phyloP scores from a whole-genome alignment of 2,113 vertebrate genomes.

The Chaenogobius annularis region DNA sequence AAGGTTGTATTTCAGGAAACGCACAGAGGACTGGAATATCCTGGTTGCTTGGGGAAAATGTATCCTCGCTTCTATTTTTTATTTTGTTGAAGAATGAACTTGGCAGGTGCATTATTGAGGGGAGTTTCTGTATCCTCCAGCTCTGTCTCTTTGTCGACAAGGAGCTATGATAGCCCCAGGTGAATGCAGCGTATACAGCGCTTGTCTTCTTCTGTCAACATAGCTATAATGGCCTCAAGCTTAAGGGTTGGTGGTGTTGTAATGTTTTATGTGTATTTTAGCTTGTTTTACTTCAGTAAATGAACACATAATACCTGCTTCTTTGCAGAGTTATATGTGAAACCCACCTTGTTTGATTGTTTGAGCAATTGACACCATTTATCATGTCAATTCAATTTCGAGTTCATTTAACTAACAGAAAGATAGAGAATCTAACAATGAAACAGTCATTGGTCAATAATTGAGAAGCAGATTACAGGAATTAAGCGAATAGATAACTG shows the following conservation, averaged over 20 bases:
- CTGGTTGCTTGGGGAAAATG: conserved; percentile 44
- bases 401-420: too few relatives aligned
- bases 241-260: background rate
- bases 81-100: conserved; percentile 44
- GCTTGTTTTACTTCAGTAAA: too few relatives aligned
- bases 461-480: too few relatives aligned
- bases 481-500: too few relatives aligned
- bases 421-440: too few relatives aligned
- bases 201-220: conserved; percentile 28
- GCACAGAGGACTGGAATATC: conserved; percentile 47
- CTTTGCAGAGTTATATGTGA: too few relatives aligned
- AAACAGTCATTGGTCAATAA: too few relatives aligned
- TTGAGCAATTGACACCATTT: conserved; percentile 1
- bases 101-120: conserved; percentile 35
- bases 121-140: conserved; percentile 37
- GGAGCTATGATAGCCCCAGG: conserved; percentile 32
- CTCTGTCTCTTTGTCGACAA: conserved; percentile 29
- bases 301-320: too few relatives aligned
- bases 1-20: conserved; percentile 57
- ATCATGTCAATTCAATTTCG: too few relatives aligned
- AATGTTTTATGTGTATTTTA: background rate
- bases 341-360: background rate
- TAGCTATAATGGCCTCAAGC: conserved; percentile 1
- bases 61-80: conserved; percentile 45
- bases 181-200: conserved; percentile 29